Conservation (phyloP, 2,888 invertebrate species). For the Spialia ferax region DNA sequence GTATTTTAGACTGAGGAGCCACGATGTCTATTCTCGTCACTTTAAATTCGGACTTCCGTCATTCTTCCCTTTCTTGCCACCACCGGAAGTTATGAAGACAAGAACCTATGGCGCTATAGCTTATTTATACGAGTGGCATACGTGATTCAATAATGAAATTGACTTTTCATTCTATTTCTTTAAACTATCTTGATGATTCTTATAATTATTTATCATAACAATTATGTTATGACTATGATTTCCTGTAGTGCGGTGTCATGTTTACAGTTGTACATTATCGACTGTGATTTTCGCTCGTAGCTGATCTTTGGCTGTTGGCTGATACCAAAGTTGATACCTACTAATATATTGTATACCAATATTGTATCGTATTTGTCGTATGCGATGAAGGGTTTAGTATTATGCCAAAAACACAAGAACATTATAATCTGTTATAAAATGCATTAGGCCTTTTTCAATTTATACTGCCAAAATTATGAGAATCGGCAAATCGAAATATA, state of each 20-base stretch:
- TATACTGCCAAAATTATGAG: too few relatives aligned
- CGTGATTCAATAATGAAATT: slow-evolving; percentile 20
- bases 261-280: not conserved
- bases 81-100: slow-evolving; percentile 30
- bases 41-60: slow-evolving; percentile 39
- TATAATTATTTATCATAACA: not conserved
- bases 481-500: too few relatives aligned
- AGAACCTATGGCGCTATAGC: slow-evolving; percentile 18
- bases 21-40: slow-evolving; percentile 27
- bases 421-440: too few relatives aligned
- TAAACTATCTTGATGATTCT: not conserved
- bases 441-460: too few relatives aligned
- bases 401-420: too few relatives aligned
- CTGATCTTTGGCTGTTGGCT: not conserved
- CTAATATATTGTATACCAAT: too few relatives aligned
- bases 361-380: too few relatives aligned
- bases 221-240: not conserved
- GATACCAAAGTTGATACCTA: too few relatives aligned
- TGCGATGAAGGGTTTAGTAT: too few relatives aligned
- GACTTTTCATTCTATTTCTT: not conserved
- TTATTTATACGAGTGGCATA: slow-evolving; percentile 20
- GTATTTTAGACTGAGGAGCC: slow-evolving; percentile 25
- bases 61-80: slow-evolving; percentile 29
- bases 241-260: not conserved
- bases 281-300: not conserved